Conservation (phyloP, 2,113 vertebrate genomes). For the Entelurus aequoreus region DNA sequence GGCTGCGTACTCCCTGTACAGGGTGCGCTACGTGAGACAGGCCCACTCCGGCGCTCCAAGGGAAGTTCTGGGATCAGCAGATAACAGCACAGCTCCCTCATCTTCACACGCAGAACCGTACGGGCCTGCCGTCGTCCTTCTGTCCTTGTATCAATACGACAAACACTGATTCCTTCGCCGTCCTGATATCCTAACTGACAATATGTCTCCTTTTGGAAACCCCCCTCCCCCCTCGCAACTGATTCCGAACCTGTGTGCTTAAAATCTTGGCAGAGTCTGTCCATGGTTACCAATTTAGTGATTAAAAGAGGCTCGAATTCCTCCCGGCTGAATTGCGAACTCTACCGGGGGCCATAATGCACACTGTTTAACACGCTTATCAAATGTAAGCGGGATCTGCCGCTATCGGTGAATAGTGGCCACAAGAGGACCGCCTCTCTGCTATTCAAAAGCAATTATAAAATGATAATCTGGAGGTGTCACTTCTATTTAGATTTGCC, state of each 20-base stretch:
- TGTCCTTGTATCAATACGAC: slow-evolving; percentile 52
- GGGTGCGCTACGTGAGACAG: slow-evolving; percentile 70
- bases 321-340: slow-evolving; percentile 41
- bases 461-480: slow-evolving; percentile 50
- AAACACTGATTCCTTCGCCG: slow-evolving; percentile 43
- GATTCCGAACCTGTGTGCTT: neutral
- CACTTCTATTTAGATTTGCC: slow-evolving; percentile 53
- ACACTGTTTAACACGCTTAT: slow-evolving; percentile 48
- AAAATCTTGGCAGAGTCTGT: slow-evolving; percentile 3
- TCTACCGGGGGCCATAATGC: slow-evolving; percentile 46
- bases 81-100: slow-evolving; percentile 75
- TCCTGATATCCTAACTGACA: slow-evolving; percentile 37
- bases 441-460: slow-evolving; percentile 60
- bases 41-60: slow-evolving; percentile 75
- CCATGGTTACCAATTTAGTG: slow-evolving; percentile 32
- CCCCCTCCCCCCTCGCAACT: slow-evolving; percentile 21
- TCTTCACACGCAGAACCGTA: slow-evolving; percentile 62
- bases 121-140: slow-evolving; percentile 35
- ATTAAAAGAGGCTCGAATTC: slow-evolving; percentile 45
- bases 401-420: slow-evolving; percentile 50
- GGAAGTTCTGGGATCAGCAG: slow-evolving; percentile 90
- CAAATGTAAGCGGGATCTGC: slow-evolving; percentile 58
- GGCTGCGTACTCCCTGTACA: slow-evolving; percentile 55
- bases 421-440: slow-evolving; percentile 55
- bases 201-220: slow-evolving; percentile 27